phyloP scores from a whole-genome alignment of 2,113 vertebrate species.

The Poeciliopsis retropinna region DNA sequence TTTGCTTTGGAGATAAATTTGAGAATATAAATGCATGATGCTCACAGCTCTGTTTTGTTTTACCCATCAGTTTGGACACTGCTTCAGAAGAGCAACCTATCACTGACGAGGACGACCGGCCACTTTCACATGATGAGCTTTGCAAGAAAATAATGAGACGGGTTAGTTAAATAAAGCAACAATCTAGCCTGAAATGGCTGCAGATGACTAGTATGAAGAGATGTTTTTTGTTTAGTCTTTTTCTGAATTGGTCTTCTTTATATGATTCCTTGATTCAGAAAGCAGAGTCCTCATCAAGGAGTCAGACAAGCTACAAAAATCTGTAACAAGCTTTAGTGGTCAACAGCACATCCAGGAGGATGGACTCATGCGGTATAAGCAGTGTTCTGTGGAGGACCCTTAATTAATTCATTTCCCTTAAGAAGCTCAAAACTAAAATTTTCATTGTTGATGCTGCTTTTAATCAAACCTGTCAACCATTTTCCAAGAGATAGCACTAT shows the following conservation, averaged over 20 bases:
- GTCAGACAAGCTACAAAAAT: slow-evolving; percentile 51
- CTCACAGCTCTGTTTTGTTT: slow-evolving; percentile 20
- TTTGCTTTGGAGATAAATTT: background rate
- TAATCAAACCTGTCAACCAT: background rate
- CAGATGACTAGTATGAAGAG: background rate
- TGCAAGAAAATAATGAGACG: slow-evolving; percentile 73
- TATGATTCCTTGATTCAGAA: slow-evolving; percentile 54
- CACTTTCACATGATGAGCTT: slow-evolving; percentile 80
- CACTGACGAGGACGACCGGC: slow-evolving; percentile 79
- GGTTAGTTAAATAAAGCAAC: slow-evolving; percentile 56
- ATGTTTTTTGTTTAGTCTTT: background rate
- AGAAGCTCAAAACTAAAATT: background rate
- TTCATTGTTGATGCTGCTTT: background rate
- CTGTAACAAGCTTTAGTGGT: slow-evolving; percentile 18
- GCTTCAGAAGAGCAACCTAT: slow-evolving; percentile 69
- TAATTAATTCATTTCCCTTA: background rate
- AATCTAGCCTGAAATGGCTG: background rate
- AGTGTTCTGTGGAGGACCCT: too few species aligned
- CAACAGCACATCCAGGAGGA: slow-evolving; percentile 41
- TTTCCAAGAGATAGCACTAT: background rate
- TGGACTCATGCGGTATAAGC: slow-evolving; percentile 19
- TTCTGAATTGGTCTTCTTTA: background rate
- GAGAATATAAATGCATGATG: background rate
- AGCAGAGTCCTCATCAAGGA: slow-evolving; percentile 50
- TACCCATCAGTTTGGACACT: slow-evolving; percentile 64